Percentiles rank a stretch among this genome's conserved stretches.
These are phyloP conservation scores for Anoplolepis gracilipes DNA, from an alignment of 1,140 invertebrate species.

Conservation along the genomic window DNA sequence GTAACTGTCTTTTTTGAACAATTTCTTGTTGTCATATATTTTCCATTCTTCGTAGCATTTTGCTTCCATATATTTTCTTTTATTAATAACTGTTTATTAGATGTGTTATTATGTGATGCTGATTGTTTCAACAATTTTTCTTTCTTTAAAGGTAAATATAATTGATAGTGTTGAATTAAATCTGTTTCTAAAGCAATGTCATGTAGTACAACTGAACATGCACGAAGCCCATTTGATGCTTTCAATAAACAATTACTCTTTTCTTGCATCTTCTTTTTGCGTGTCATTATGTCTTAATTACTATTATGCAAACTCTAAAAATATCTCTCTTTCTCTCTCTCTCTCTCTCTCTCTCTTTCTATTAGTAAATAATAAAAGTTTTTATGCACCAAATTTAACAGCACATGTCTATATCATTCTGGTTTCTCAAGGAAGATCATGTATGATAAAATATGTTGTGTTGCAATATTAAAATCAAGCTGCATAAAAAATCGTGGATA, in stretches of 20 bases:
- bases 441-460: neutral
- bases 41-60: neutral
- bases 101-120: neutral
- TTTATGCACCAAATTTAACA: neutral
- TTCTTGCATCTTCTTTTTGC: neutral
- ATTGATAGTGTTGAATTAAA: neutral
- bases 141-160: neutral
- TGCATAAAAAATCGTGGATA: neutral
- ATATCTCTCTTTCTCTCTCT: too few species aligned
- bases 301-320: too few species aligned
- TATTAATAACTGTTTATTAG: neutral
- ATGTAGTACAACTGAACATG: neutral
- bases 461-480: neutral
- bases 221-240: neutral
- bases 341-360: neutral
- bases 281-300: conserved; percentile 1
- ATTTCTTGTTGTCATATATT: neutral
- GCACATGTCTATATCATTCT: too few species aligned
- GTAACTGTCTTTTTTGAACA: neutral
- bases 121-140: neutral
- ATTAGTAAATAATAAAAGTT: neutral
- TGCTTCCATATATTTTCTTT: neutral
- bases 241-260: neutral
- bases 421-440: neutral
- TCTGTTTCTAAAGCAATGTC: conserved; percentile 23